phyloP scores from a whole-genome alignment of 1,140 invertebrate genomes.

The Saxidomus purpurata region DNA sequence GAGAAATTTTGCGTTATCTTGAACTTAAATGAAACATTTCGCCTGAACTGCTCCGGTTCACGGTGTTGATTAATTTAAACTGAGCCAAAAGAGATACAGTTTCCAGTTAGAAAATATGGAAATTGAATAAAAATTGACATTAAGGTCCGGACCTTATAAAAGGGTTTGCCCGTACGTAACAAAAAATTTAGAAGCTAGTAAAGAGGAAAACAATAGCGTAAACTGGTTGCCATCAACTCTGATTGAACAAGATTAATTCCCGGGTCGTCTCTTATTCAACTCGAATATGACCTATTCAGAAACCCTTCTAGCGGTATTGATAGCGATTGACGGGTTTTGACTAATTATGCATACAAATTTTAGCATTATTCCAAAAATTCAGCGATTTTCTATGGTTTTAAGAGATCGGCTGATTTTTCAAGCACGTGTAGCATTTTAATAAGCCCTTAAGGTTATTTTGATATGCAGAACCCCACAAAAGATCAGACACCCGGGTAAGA shows the following conservation, averaged over 20 bases:
- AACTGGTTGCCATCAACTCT: constrained; percentile 15
- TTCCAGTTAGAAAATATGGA: constrained; percentile 20
- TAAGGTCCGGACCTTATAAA: constrained; percentile 31
- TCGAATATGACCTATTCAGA: constrained; percentile 44
- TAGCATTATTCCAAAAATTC: constrained; percentile 61
- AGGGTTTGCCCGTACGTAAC: constrained; percentile 31
- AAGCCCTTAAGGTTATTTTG: constrained; percentile 57
- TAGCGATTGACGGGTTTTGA: constrained; percentile 26
- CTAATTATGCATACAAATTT: constrained; percentile 67
- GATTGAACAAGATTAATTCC: constrained; percentile 39
- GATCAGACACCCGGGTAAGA: constrained; percentile 40
- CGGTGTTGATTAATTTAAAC: constrained; percentile 18
- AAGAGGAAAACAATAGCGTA: constrained; percentile 24
- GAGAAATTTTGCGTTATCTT: too few relatives aligned
- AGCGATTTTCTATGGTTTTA: constrained; percentile 50
- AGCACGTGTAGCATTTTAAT: constrained; percentile 59
- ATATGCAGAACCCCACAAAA: constrained; percentile 59
- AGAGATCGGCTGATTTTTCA: constrained; percentile 41
- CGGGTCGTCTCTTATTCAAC: constrained; percentile 36
- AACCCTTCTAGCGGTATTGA: constrained; percentile 47
- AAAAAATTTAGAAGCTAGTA: constrained; percentile 15
- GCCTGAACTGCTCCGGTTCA: neutral
- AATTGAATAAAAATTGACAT: constrained; percentile 42
- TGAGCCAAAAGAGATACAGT: neutral
- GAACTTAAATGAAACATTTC: neutral